Percentiles rank a stretch among this genome's conserved stretches.
phyloP scores from a whole-genome alignment of 1,140 invertebrate species.

The Aphelenchoides fujianensis region DNA sequence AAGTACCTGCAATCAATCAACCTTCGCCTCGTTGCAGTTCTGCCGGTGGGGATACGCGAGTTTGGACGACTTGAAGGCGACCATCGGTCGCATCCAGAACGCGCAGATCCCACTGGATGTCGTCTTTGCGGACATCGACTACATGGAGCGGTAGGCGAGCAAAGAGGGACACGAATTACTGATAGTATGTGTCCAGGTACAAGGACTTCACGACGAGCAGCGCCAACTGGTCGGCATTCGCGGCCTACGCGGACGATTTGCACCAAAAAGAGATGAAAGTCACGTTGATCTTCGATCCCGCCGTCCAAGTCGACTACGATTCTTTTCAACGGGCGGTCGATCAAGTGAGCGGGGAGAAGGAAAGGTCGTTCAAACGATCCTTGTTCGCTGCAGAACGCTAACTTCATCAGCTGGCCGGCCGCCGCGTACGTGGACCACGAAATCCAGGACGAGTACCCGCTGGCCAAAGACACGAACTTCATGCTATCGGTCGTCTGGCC shows the following conservation, averaged over 20 bases:
- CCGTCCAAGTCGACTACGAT: conserved; percentile 33
- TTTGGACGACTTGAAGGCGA: conserved; percentile 21
- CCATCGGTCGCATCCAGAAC: conserved; percentile 13
- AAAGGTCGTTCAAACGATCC: background rate
- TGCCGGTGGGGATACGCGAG: conserved; percentile 28
- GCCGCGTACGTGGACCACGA: background rate
- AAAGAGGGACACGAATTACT: background rate
- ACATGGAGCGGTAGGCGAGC: conserved; percentile 69
- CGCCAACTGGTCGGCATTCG: conserved; percentile 70
- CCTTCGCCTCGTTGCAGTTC: conserved; percentile 27
- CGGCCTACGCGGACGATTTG: conserved; percentile 73
- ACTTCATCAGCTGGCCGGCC: conserved; percentile 30
- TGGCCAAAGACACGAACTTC: conserved; percentile 30
- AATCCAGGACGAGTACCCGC: conserved; percentile 25
- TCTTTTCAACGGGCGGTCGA: conserved; percentile 31
- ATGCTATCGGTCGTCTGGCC: conserved; percentile 60
- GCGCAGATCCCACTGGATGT: conserved; percentile 57
- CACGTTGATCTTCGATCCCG: conserved; percentile 30
- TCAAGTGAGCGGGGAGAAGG: background rate
- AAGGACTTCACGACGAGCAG: conserved; percentile 79
- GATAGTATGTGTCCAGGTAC: conserved; percentile 68
- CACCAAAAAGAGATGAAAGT: conserved; percentile 63
- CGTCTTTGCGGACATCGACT: conserved; percentile 69
- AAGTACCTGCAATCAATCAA: background rate
- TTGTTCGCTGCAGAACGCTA: conserved; percentile 17